Conservation (phyloP, 2,888 invertebrate species). For the Epirrhoe tristata region DNA sequence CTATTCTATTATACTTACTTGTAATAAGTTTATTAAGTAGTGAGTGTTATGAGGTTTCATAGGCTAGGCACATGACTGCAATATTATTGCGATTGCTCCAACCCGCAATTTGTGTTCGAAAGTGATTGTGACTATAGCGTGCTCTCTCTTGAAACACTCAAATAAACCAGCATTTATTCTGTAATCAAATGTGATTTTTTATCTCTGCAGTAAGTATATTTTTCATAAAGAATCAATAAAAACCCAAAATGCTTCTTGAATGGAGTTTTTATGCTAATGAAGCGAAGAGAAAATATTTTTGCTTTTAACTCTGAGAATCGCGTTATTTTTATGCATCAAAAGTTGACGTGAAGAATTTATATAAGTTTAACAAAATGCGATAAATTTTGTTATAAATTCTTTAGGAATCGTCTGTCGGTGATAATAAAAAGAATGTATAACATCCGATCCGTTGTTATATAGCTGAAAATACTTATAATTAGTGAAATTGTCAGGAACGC, state of each 20-base stretch:
- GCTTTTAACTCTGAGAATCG: neutral
- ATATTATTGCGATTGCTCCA: slow-evolving; percentile 41
- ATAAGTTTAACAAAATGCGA: too few relatives aligned
- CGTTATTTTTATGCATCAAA: neutral
- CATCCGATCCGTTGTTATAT: neutral
- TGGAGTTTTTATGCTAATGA: neutral
- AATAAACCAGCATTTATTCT: neutral
- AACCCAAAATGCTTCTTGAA: neutral
- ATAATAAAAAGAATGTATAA: slow-evolving; percentile 5
- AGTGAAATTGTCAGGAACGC: slow-evolving; percentile 13
- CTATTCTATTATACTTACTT: too few relatives aligned
- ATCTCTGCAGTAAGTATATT: neutral
- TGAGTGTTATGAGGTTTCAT: slow-evolving; percentile 5
- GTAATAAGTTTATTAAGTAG: too few relatives aligned
- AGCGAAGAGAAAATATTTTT: neutral
- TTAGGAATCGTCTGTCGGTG: neutral
- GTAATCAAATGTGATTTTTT: neutral
- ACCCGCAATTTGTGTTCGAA: slow-evolving; percentile 47
- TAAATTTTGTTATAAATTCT: neutral
- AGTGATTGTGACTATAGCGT: slow-evolving; percentile 54
- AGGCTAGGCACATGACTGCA: slow-evolving; percentile 7
- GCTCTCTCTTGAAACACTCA: slow-evolving; percentile 37
- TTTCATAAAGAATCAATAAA: too few relatives aligned
- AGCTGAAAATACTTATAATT: neutral
- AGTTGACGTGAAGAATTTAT: neutral